Conservation (phyloP, 2,888 invertebrate species). For the Coecobrya sp. region DNA sequence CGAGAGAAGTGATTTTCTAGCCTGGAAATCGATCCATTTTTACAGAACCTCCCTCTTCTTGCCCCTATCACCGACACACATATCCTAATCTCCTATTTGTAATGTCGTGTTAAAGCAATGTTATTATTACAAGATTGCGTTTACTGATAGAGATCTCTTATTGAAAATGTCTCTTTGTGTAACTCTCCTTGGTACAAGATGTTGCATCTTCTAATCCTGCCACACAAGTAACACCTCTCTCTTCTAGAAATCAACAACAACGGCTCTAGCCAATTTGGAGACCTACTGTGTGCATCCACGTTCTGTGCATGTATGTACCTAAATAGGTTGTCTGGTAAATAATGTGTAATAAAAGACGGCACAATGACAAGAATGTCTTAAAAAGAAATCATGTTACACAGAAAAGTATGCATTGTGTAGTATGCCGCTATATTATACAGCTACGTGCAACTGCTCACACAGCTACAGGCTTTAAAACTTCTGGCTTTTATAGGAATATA, state of each 20-base stretch:
- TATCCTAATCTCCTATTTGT: conserved; percentile 9
- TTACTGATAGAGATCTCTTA: conserved; percentile 9
- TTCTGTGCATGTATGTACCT: too few relatives aligned
- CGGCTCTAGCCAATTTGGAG: conserved; percentile 68
- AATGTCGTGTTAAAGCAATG: conserved; percentile 4
- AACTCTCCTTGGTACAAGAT: not conserved
- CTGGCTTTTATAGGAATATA: too few relatives aligned
- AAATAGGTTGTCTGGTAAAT: too few relatives aligned
- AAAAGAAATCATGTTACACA: too few relatives aligned
- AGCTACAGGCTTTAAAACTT: too few relatives aligned
- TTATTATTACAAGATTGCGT: conserved; percentile 41
- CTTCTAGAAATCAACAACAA: conserved; percentile 24
- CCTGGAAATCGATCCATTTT: conserved; percentile 80
- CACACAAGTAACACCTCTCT: conserved; percentile 62
- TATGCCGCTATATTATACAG: too few relatives aligned
- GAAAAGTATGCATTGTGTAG: too few relatives aligned
- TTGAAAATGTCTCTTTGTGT: not conserved
- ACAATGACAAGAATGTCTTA: too few relatives aligned
- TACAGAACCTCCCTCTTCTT: conserved; percentile 37
- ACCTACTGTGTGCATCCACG: conserved; percentile 28
- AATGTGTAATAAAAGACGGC: too few relatives aligned
- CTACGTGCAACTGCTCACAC: too few relatives aligned
- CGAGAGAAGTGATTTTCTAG: conserved; percentile 79
- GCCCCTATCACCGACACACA: not conserved
- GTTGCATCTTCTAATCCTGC: not conserved